Conservation (phyloP, 1,140 invertebrate species). For the Whitmania pigra region DNA sequence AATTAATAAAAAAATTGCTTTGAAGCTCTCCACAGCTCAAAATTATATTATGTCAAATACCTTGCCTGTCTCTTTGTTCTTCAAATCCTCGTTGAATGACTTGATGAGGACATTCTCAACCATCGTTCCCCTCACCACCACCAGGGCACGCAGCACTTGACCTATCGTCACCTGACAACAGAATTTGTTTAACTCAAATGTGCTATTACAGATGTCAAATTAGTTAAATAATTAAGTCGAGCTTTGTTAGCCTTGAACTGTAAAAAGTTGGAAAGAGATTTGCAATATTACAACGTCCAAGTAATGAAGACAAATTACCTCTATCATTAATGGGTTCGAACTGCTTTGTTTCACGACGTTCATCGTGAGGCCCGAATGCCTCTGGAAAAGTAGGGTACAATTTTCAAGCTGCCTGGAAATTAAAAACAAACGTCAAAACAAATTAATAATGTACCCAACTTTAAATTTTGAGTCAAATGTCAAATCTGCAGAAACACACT, state of each 20-base stretch:
- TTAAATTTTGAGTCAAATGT: too few relatives aligned
- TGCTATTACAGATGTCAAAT: too few relatives aligned
- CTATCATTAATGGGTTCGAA: not conserved
- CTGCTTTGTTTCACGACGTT: not conserved
- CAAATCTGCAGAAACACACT: too few relatives aligned
- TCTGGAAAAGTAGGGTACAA: not conserved
- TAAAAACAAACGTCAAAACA: too few relatives aligned
- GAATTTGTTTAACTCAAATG: not conserved
- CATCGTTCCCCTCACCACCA: not conserved
- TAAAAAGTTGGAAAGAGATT: too few relatives aligned
- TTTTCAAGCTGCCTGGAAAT: too few relatives aligned
- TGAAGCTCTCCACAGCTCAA: not conserved
- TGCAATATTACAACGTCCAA: too few relatives aligned
- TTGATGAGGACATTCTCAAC: not conserved
- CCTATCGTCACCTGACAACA: not conserved
- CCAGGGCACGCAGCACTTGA: not conserved
- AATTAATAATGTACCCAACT: too few relatives aligned
- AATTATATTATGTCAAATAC: not conserved
- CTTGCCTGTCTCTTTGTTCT: not conserved
- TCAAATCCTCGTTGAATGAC: not conserved
- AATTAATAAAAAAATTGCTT: constrained; percentile 5
- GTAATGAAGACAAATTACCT: too few relatives aligned
- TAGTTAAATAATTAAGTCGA: too few relatives aligned
- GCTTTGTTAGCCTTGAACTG: too few relatives aligned
- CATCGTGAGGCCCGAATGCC: not conserved